Percentiles rank a stretch among this genome's conserved stretches.
Evolutionary conservation across 1,140 invertebrate genomes (phyloP).

Genomic region (Leptestheria dahalacensis): DNA sequence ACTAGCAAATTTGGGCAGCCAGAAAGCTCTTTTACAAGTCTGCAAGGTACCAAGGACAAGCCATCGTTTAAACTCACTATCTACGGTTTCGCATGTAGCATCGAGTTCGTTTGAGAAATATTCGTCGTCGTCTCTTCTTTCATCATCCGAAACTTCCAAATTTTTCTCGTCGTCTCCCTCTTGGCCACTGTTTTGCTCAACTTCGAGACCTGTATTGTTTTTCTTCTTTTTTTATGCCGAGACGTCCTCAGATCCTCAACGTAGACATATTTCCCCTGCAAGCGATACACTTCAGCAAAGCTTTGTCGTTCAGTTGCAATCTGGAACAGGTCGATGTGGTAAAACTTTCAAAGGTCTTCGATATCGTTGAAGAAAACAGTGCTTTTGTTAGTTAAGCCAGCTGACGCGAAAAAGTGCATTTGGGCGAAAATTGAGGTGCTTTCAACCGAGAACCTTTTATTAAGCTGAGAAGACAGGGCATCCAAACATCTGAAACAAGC

Average conservation of each 20-base stretch:
- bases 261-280: not conserved
- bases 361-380: not conserved
- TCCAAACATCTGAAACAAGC: no score
- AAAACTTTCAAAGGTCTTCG: not conserved
- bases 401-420: not conserved
- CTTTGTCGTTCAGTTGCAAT: not conserved
- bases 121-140: no score
- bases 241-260: not conserved
- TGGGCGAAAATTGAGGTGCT: not conserved
- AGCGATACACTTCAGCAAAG: not conserved
- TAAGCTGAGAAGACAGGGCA: no score
- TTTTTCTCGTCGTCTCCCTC: no score
- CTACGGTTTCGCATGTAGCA: not conserved
- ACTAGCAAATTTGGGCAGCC: not conserved
- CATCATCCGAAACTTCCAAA: no score
- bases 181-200: no score
- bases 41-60: not conserved
- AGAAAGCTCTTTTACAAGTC: slow-evolving; percentile 3
- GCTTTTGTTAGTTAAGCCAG: not conserved
- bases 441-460: no score
- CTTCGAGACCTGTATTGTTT: no score
- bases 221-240: not conserved
- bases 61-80: not conserved
- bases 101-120: no score
- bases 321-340: not conserved